Conservation (phyloP, 2,888 invertebrate genomes). For the Flabesymbios commensalis region DNA sequence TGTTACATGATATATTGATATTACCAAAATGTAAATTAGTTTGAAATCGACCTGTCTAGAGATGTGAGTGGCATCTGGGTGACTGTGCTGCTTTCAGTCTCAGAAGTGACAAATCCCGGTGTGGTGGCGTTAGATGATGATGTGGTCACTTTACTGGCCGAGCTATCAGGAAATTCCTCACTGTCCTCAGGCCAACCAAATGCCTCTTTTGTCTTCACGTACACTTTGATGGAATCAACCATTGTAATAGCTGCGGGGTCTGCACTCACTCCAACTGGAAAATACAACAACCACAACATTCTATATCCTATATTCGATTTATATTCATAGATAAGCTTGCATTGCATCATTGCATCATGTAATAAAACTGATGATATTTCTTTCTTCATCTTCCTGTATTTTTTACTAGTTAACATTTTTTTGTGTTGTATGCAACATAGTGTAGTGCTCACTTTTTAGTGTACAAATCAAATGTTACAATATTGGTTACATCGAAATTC, state of each 20-base stretch:
- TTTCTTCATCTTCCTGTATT: too few species aligned
- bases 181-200: conserved; percentile 97
- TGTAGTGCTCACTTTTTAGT: too few species aligned
- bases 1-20: neutral
- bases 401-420: too few species aligned
- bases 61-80: conserved; percentile 66
- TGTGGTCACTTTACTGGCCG: conserved; percentile 24
- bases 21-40: too few species aligned
- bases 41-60: conserved; percentile 65
- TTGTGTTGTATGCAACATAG: too few species aligned
- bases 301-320: neutral
- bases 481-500: too few species aligned
- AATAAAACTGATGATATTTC: too few species aligned
- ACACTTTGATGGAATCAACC: conserved; percentile 92
- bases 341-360: too few species aligned
- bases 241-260: conserved; percentile 81
- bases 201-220: conserved; percentile 91
- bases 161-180: conserved; percentile 70
- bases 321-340: too few species aligned
- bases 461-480: too few species aligned
- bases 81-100: conserved; percentile 31
- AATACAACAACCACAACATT: neutral
- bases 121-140: conserved; percentile 1
- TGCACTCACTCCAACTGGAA: conserved; percentile 60
- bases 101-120: conserved; percentile 26